Evolutionary conservation across 2,888 invertebrate genomes (phyloP).

Genomic region (Microchrysa polita): DNA sequence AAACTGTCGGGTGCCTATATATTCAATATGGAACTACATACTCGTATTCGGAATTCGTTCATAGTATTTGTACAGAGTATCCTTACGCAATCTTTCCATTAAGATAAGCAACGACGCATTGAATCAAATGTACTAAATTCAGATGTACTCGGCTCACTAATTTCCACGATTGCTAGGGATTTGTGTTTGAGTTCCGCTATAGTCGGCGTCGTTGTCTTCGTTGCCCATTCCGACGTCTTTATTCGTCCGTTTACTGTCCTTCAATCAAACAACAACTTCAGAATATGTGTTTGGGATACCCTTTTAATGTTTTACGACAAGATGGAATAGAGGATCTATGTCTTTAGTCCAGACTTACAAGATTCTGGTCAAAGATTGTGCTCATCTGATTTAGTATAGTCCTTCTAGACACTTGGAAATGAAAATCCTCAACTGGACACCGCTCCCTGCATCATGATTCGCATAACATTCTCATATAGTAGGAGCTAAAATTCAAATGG

Average conservation of each 20-base stretch:
- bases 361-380: background rate
- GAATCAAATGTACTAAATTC: background rate
- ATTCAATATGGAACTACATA: too few relatives aligned
- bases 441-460: conserved; percentile 15
- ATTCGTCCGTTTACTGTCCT: background rate
- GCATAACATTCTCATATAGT: background rate
- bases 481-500: background rate
- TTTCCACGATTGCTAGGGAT: background rate
- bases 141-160: background rate
- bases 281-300: background rate
- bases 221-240: too few relatives aligned
- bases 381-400: background rate
- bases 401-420: background rate
- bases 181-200: too few relatives aligned
- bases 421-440: background rate
- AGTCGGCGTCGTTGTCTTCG: too few relatives aligned
- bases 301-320: conserved; percentile 12
- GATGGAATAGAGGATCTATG: background rate
- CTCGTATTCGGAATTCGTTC: too few relatives aligned
- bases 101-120: too few relatives aligned
- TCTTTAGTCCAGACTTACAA: background rate
- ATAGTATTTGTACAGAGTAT: too few relatives aligned
- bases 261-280: background rate
- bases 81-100: too few relatives aligned
- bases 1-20: too few relatives aligned